Evolutionary conservation across 2,888 invertebrate species (phyloP).

Genomic region (Parascotia fuliginaria): DNA sequence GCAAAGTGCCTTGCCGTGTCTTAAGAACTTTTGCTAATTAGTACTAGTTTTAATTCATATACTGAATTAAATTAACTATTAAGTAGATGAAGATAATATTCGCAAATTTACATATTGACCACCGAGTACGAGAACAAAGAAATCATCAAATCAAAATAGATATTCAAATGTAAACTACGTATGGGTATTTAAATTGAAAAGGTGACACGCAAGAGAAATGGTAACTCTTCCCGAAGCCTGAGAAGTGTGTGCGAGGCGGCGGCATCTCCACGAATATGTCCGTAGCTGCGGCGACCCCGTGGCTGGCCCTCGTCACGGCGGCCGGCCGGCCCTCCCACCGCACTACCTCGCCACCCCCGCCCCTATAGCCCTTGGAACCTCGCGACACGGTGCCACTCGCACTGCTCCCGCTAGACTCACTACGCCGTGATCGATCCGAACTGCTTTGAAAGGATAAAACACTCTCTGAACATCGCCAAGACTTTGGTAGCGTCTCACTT

Average conservation of each 20-base stretch:
- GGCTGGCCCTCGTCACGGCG: conserved; percentile 83
- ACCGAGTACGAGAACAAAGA: background rate
- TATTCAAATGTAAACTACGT: conserved; percentile 78
- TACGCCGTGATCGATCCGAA: conserved; percentile 63
- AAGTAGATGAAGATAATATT: too few relatives aligned
- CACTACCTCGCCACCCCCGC: conserved; percentile 72
- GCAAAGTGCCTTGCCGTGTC: too few relatives aligned
- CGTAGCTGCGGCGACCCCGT: conserved; percentile 78
- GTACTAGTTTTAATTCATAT: too few relatives aligned
- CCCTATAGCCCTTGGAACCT: conserved; percentile 37
- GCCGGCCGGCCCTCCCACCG: conserved; percentile 80
- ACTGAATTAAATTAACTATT: too few relatives aligned
- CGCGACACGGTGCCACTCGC: conserved; percentile 44
- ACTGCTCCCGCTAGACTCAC: conserved; percentile 62
- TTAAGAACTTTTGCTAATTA: conserved; percentile 10
- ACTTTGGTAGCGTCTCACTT: conserved; percentile 75
- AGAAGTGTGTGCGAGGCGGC: conserved; percentile 80
- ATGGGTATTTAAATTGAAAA: conserved; percentile 80
- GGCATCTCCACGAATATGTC: conserved; percentile 79
- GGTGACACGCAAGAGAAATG: conserved; percentile 85
- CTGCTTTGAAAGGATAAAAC: conserved; percentile 64
- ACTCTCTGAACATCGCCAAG: conserved; percentile 80
- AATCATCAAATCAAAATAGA: background rate
- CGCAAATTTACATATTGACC: too few relatives aligned
- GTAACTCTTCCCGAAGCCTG: conserved; percentile 83